These are phyloP conservation scores for Drosophila siamana DNA, from an alignment of 2,888 invertebrate genomes.

Conservation along the genomic window DNA sequence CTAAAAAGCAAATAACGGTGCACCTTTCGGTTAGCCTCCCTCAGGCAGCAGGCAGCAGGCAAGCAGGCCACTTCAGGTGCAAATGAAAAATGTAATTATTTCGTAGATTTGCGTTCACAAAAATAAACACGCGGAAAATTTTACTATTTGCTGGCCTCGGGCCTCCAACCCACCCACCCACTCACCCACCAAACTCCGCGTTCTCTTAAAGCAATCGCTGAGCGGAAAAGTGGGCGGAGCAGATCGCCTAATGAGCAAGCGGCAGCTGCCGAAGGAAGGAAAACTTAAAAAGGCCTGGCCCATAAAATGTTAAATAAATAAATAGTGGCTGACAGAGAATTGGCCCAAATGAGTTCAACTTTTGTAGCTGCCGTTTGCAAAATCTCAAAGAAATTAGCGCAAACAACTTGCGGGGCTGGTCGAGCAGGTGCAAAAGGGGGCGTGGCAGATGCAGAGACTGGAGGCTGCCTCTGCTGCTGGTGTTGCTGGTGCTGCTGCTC, in stretches of 20 bases:
- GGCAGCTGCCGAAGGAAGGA: constrained; percentile 9
- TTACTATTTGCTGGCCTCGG: constrained; percentile 63
- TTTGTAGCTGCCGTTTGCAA: constrained; percentile 66
- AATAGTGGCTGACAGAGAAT: constrained; percentile 73
- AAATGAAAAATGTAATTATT: constrained; percentile 82
- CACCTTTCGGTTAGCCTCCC: constrained; percentile 12
- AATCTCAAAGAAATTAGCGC: constrained; percentile 77
- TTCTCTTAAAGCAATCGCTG: not conserved
- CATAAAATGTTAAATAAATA: constrained; percentile 76
- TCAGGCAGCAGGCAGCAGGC: constrained; percentile 37
- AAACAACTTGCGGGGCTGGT: constrained; percentile 64
- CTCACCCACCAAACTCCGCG: too few species aligned
- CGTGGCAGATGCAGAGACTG: constrained; percentile 1
- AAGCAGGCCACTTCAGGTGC: constrained; percentile 71
- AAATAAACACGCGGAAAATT: constrained; percentile 71
- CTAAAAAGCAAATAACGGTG: constrained; percentile 57
- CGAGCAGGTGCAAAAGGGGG: constrained; percentile 29
- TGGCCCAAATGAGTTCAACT: constrained; percentile 71
- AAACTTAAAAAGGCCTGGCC: constrained; percentile 73
- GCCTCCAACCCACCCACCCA: not conserved
- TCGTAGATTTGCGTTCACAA: constrained; percentile 74
- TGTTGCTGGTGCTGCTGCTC: not conserved
- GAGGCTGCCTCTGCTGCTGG: constrained; percentile 1
- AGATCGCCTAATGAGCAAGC: constrained; percentile 57
- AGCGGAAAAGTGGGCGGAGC: not conserved